Evolutionary conservation across 2,888 invertebrate species (phyloP).

Genomic region (Meghimatium bilineatum): DNA sequence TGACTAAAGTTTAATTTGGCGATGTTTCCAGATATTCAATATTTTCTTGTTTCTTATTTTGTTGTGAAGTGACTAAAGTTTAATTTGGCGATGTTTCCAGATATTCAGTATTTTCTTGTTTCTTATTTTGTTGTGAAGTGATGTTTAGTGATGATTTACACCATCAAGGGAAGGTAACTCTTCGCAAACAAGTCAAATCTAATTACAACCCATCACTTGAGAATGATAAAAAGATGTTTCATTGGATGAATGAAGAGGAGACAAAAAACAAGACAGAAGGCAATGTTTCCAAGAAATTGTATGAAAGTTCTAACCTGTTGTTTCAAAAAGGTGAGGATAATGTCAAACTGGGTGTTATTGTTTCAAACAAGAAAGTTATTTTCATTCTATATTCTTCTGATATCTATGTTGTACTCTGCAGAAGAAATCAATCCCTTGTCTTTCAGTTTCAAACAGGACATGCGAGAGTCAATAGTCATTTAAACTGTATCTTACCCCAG

Average conservation of each 20-base stretch:
- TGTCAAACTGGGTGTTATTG: no score
- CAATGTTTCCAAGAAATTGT: background rate
- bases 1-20: no score
- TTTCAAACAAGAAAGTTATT: no score
- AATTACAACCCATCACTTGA: background rate
- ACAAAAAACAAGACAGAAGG: no score
- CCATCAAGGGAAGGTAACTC: background rate
- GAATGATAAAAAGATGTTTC: slow-evolving; percentile 22
- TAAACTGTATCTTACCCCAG: no score
- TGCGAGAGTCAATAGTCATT: no score
- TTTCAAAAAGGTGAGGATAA: slow-evolving; percentile 17
- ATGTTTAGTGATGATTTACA: slow-evolving; percentile 26
- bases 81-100: no score
- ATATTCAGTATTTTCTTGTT: background rate
- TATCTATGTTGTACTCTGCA: no score
- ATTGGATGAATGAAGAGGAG: slow-evolving; percentile 5
- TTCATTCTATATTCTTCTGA: no score
- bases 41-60: background rate
- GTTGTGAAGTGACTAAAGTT: slow-evolving; percentile 3
- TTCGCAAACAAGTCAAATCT: background rate
- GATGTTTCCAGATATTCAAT: no score
- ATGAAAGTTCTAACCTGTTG: background rate
- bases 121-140: background rate
- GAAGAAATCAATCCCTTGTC: no score
- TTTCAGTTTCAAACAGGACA: no score